Evolutionary conservation across 2,113 vertebrate species (phyloP).

Genomic region (Theristicus caerulescens): DNA sequence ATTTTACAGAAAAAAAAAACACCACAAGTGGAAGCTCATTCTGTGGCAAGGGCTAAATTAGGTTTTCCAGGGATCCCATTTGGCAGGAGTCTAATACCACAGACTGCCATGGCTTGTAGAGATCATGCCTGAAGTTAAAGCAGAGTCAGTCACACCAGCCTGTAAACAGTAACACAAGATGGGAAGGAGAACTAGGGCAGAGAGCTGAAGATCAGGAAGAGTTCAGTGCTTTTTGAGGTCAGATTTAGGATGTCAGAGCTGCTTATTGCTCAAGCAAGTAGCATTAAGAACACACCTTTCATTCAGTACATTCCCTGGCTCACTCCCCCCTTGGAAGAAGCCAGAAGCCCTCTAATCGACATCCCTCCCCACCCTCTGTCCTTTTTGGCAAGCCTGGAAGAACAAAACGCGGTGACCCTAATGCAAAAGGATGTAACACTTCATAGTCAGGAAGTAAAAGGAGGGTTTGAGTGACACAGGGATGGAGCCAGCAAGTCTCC

Average conservation of each 20-base stretch:
- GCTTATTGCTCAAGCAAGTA: background rate
- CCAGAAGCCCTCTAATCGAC: background rate
- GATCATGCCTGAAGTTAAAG: background rate
- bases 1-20: background rate
- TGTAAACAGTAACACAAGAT: background rate
- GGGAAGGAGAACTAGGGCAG: background rate
- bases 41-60: background rate
- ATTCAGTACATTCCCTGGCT: slow-evolving; percentile 43
- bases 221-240: background rate
- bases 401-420: background rate
- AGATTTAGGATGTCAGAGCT: background rate
- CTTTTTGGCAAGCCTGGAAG: background rate
- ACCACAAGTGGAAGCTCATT: background rate
- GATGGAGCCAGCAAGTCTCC: background rate
- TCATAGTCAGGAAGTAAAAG: background rate
- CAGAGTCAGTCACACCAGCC: background rate
- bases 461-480: background rate
- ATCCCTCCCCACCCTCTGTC: background rate
- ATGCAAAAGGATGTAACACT: background rate
- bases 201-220: background rate
- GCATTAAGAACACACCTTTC: background rate
- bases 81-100: background rate
- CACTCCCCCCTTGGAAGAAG: background rate
- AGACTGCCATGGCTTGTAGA: background rate
- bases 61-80: background rate